phyloP scores from a whole-genome alignment of 2,113 vertebrate species.

The Tympanuchus pallidicinctus region DNA sequence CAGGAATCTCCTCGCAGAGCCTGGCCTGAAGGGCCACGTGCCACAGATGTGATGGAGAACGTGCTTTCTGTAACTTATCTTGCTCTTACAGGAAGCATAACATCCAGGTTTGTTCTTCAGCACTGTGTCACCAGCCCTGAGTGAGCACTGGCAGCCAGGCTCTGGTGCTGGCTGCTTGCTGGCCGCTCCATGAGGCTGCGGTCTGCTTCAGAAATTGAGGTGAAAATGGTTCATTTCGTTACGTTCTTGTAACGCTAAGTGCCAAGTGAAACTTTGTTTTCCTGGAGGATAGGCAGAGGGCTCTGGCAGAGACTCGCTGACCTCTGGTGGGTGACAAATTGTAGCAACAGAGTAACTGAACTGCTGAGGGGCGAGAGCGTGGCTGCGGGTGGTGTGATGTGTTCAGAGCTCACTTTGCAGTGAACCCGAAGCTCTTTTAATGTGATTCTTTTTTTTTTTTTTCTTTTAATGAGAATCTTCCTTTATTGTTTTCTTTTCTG shows the following conservation, averaged over 20 bases:
- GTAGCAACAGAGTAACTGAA: background rate
- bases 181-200: background rate
- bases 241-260: constrained; percentile 66
- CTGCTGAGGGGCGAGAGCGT: background rate
- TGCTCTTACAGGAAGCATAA: background rate
- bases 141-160: background rate
- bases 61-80: background rate
- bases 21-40: background rate
- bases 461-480: background rate
- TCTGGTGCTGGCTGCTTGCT: background rate
- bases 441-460: background rate
- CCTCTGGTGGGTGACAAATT: background rate
- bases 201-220: background rate
- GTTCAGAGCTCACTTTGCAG: constrained; percentile 22
- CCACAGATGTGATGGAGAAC: background rate
- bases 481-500: background rate
- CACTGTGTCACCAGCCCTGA: background rate
- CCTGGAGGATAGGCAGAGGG: background rate
- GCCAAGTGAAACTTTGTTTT: constrained; percentile 55
- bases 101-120: background rate
- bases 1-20: background rate
- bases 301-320: background rate
- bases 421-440: constrained; percentile 17
- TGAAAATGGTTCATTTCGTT: background rate
- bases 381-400: background rate